Base-by-base conservation (phyloP, 1,140 invertebrate genomes). In the Elysia chlorotica region DNA sequence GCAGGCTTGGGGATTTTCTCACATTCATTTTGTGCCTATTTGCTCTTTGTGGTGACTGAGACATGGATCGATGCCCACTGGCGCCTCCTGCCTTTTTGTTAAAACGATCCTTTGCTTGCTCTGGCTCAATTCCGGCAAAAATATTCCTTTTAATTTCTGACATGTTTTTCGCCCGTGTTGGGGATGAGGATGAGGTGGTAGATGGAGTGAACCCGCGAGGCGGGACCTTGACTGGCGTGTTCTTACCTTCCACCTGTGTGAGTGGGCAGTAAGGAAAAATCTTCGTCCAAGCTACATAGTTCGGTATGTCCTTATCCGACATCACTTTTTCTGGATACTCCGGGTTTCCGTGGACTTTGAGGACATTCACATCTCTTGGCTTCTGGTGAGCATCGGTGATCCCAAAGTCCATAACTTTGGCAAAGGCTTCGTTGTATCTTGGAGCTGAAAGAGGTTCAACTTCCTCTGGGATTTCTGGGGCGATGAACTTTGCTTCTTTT, bases 281-380 rank as follows among this genome's bases (percentile, higher is more conserved):
- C 28, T 59, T 59, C 17, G 56, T 25, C 56, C 56, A 59, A 6
- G 56, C 56, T 6, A 59, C 56, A 59, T 59, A 59, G 56, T 59
- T 59, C 25, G 56, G 56, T 10, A 59, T 25, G 28, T 59, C 56
- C 6, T 10, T 25, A 6, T 59, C 56, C 6, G 17, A 10, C 56
- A 59, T 59, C 19, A 48, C 41, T n/a, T 48, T 48, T n/a, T 48
- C n/a, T n/a, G 41, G 41, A n/a, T 59, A 59, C 28, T 59, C 56
- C 10, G 56, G 56, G 6, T 10, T 59, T 59, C 56, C 56, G 28
- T 59, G 56, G 56, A 59, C 6, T 10, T 28, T 10, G 6, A 59
- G 25, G 28, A 59, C 28, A 59, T 59, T 25, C n/a, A n/a, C n/a
- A n/a, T n/a, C n/a, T n/a, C n/a, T n/a, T 30, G 56, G 19, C 56